A percentile compares a stretch with the other conserved stretches of the same genome.
phyloP scores from a whole-genome alignment of 2,797 vertebrate species.

The Scarus forsteni region DNA sequence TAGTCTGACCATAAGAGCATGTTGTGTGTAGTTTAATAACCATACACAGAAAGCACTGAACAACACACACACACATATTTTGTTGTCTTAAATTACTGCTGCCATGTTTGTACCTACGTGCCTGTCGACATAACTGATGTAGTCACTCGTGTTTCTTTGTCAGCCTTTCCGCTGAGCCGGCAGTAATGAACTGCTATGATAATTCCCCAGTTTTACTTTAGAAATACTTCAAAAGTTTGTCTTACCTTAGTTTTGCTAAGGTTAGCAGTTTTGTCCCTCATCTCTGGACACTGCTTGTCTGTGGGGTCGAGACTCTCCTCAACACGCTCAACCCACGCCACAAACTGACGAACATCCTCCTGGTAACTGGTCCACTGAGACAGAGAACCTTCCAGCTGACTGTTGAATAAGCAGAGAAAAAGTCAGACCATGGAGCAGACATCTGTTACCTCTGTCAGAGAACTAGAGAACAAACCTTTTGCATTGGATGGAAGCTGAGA shows the following conservation, averaged over 20 bases:
- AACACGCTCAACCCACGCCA: conserved; percentile 90
- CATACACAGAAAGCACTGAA: too few relatives aligned
- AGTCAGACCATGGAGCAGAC: neutral
- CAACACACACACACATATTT: too few relatives aligned
- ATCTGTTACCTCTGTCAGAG: neutral
- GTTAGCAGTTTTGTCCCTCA: conserved; percentile 92
- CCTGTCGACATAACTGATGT: too few relatives aligned
- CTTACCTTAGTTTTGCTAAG: conserved; percentile 93
- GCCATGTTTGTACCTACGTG: too few relatives aligned
- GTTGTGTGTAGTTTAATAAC: too few relatives aligned
- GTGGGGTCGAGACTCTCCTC: conserved; percentile 88
- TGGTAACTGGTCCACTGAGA: conserved; percentile 99
- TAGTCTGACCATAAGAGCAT: too few relatives aligned
- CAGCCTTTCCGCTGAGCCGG: too few relatives aligned
- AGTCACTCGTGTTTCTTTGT: too few relatives aligned
- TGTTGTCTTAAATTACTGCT: too few relatives aligned
- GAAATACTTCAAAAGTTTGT: neutral
- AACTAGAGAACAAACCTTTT: conserved; percentile 87
- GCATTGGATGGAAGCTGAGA: conserved; percentile 93
- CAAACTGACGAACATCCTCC: conserved; percentile 94
- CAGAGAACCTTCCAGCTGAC: conserved; percentile 94
- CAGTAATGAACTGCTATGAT: too few relatives aligned
- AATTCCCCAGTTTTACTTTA: too few relatives aligned
- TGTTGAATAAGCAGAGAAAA: conserved; percentile 64
- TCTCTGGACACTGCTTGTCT: conserved; percentile 89